Base-by-base conservation (phyloP, 2,113 vertebrate genomes). In the Elephantulus edwardii region DNA sequence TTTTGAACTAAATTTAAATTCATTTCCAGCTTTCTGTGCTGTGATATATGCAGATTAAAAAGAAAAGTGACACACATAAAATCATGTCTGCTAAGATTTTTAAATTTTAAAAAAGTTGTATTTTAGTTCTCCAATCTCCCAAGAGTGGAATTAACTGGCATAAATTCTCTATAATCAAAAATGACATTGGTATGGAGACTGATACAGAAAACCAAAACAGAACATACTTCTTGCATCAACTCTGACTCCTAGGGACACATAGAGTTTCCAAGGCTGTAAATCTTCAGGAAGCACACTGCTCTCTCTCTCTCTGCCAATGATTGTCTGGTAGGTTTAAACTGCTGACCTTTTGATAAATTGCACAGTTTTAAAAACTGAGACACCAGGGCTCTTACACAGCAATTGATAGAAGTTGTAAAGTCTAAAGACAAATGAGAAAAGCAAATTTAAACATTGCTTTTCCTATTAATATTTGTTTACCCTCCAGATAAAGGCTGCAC, bases 1-100 rank as follows among this genome's bases (percentile, higher is more conserved):
- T 96, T 95, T 95, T 93, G 94, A 83, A 96, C 95, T 95, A 96
- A 96, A 96, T 96, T 94, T 96, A 96, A 95, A 95, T 96, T 91
- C 91, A 93, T 93, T 96, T 96, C 91, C 93, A 93, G 88, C 86
- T 72, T 96, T 95, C 83, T 96, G 92, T 78, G 82, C 86, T 91
- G 93, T 95, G 95, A 96, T 95, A 95, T 96, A 96, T 96, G 95
- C 94, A 96, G 95, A 95, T 94, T 93, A 89, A 96, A 93, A 95
- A 48, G 83, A n/a, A 96, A 95, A 96, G 94, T 94, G 96, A 89
- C 95, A 96, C 79, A 95, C 91, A 95, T 92, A 95, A 94, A 94
- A 91, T 89, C 86, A 92, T 96, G 86, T 93, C 94, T 93, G 94
- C 71, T 93, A 93, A 95, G 79, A 81, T 66, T 85, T 95, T 95